These are phyloP conservation scores for Nemotelus pantherinus DNA, from an alignment of 2,888 invertebrate species.

Conservation along the genomic window DNA sequence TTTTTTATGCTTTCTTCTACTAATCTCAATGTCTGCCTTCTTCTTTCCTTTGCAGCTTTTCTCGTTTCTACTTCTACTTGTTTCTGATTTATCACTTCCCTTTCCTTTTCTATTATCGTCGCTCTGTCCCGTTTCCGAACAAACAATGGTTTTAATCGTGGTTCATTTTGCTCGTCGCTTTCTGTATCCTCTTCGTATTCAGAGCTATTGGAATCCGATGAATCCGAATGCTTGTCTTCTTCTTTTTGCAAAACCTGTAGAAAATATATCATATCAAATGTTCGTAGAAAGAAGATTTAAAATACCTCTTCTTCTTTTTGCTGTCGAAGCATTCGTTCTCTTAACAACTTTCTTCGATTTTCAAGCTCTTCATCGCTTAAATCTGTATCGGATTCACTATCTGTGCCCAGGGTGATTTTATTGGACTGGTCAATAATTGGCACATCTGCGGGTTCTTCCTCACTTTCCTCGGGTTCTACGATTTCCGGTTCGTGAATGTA, in stretches of 20 bases:
- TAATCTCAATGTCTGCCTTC: conserved; percentile 86
- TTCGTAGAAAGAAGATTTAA: not conserved
- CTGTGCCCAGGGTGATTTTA: conserved; percentile 62
- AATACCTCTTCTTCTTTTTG: conserved; percentile 77
- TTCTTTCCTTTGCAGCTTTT: conserved; percentile 86
- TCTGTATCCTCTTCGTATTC: conserved; percentile 85
- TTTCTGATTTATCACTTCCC: conserved; percentile 84
- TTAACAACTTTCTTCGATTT: conserved; percentile 75
- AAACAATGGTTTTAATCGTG: conserved; percentile 93
- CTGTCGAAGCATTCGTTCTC: conserved; percentile 73
- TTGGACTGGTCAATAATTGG: conserved; percentile 59
- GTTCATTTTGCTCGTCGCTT: conserved; percentile 91
- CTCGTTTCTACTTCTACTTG: conserved; percentile 85
- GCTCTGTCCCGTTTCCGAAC: conserved; percentile 92
- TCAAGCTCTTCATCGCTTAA: conserved; percentile 88
- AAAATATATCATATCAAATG: not conserved
- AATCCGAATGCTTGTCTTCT: conserved; percentile 71
- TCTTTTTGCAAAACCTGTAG: conserved; percentile 63
- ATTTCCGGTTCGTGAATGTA: conserved; percentile 76
- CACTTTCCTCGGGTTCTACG: conserved; percentile 67
- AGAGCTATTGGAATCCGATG: conserved; percentile 77
- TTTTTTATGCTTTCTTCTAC: conserved; percentile 90
- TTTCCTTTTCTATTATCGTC: conserved; percentile 94
- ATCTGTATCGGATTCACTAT: conserved; percentile 82
- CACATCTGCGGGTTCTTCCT: conserved; percentile 63